Base-by-base conservation (phyloP, 2,113 vertebrate species). In the Chloropsis cyanopogon region DNA sequence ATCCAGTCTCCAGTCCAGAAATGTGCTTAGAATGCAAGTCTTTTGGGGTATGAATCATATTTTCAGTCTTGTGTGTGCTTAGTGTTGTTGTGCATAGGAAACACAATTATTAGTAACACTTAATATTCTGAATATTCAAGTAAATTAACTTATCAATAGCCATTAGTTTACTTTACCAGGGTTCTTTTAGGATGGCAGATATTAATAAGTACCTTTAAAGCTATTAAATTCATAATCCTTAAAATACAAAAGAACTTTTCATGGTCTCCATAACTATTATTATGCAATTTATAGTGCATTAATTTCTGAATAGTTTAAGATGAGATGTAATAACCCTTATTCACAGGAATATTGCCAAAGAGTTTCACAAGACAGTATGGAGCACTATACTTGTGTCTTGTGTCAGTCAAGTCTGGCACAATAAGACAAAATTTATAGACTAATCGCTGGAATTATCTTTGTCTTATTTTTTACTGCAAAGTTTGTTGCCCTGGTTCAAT, bases 41-140 rank as follows among this genome's bases (percentile, higher is more conserved):
- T 77, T 83, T 77, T 18, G 7, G 21, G 12, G 0, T 33, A 52
- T 80, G 64, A 83, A 52, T 56, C 5, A 31, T 44, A 69, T 60
- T 91, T 92, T 73, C 16, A 71, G 2, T 68, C 35, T 73, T 59
- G 5, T 54, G 5, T 52, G 35, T 81, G 15, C 12, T 70, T 59
- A 78, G 24, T 41, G 9, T 16, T 0, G 0, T 56, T 81, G 29
- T 24, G 22, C 28, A 47, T 26, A 37, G 14, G 7, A 85, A 23
- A 4, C 4, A 50, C 0, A 0, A 42, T 33, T 80, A 53, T 44
- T 52, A 41, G 11, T 64, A 59, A 47, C 24, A 44, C 1, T 6
- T 13, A 56, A 29, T 65, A 50, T 15, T 66, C 18, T 78, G 24
- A 78, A 61, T 21, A 49, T 77, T 64, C 2, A 6, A 31, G 16